Evolutionary conservation across 2,113 vertebrate genomes (phyloP).

Genomic region (Chauna torquata): DNA sequence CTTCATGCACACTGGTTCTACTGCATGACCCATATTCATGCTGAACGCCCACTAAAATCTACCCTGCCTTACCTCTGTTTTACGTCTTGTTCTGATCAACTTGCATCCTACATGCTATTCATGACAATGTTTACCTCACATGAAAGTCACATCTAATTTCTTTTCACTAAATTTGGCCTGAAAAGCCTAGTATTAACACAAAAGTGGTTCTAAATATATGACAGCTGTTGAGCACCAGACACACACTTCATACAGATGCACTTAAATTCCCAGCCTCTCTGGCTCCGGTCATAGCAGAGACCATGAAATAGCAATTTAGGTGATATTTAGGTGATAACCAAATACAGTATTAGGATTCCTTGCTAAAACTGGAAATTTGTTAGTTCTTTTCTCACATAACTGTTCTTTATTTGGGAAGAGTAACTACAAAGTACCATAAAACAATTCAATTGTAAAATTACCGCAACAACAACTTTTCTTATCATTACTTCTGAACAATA

Average conservation of each 20-base stretch:
- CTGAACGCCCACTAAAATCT: not conserved
- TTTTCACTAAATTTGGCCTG: not conserved
- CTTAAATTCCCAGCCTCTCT: not conserved
- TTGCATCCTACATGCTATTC: not conserved
- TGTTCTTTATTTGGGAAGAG: not conserved
- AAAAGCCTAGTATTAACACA: not conserved
- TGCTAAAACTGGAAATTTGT: not conserved
- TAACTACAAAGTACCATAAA: not conserved
- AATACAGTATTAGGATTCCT: not conserved
- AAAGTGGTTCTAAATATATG: not conserved
- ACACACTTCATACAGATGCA: fast-evolving
- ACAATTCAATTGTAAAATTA: not conserved
- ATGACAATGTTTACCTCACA: not conserved
- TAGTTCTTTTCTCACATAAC: not conserved
- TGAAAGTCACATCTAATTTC: not conserved
- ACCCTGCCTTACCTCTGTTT: not conserved
- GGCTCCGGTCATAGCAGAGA: not conserved
- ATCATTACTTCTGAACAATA: not conserved
- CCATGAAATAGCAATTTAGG: not conserved
- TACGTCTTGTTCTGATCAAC: not conserved
- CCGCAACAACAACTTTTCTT: not conserved
- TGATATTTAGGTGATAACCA: not conserved
- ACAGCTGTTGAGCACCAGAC: not conserved
- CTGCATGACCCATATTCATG: not conserved
- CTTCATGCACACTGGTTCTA: not conserved